phyloP scores from a whole-genome alignment of 2,888 invertebrate genomes.

The Calliphora vomitoria region DNA sequence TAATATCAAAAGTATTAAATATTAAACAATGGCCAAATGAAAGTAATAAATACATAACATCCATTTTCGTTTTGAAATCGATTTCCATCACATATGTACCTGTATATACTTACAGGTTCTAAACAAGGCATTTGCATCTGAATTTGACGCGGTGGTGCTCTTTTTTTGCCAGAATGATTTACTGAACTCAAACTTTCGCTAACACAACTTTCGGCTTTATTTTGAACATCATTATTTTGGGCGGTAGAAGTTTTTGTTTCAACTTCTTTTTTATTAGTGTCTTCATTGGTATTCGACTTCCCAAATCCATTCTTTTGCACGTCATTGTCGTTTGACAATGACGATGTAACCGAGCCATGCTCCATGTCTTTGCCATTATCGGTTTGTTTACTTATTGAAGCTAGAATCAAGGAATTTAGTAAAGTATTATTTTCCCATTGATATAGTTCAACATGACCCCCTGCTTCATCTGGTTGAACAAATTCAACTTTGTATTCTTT shows the following conservation, averaged over 20 bases:
- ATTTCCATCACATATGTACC: too few species aligned
- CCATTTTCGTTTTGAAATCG: too few species aligned
- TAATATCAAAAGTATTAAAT: too few species aligned
- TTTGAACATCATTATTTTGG: not conserved
- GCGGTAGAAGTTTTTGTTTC: conserved; percentile 6
- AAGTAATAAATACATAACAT: too few species aligned
- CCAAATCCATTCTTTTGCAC: not conserved
- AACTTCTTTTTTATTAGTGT: not conserved
- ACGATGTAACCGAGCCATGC: conserved; percentile 20
- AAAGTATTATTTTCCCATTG: conserved; percentile 44
- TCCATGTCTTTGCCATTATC: conserved; percentile 3
- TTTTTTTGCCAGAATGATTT: not conserved
- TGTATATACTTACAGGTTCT: conserved; percentile 63
- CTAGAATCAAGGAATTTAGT: conserved; percentile 41
- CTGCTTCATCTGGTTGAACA: not conserved
- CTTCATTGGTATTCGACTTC: not conserved
- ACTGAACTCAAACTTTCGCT: not conserved
- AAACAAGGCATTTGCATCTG: conserved; percentile 64
- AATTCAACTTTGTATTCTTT: conserved; percentile 56
- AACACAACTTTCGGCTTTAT: not conserved
- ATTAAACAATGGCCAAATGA: too few species aligned
- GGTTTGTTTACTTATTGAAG: not conserved
- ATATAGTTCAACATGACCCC: conserved; percentile 38
- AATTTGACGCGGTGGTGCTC: conserved; percentile 50
- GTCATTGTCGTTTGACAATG: not conserved